Evolutionary conservation across 1,140 invertebrate genomes (phyloP).

Genomic region (Lasioglossum baleicum): DNA sequence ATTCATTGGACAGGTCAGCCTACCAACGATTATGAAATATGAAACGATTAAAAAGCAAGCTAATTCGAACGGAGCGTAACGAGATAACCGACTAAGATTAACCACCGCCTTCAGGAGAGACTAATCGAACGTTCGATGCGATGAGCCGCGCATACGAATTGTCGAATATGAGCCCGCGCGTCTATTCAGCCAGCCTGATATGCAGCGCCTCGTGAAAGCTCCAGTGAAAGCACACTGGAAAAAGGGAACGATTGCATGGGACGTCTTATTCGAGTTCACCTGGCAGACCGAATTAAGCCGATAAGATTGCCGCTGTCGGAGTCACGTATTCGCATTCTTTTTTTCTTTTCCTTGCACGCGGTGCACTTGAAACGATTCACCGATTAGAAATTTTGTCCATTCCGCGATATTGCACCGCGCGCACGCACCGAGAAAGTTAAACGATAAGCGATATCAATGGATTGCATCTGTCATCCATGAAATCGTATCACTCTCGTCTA

Average conservation of each 20-base stretch:
- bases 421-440: not conserved
- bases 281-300: conserved; percentile 36
- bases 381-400: not conserved
- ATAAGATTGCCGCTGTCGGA: conserved; percentile 30
- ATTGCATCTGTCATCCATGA: not conserved
- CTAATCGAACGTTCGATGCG: conserved; percentile 44
- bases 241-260: not conserved
- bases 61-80: not conserved
- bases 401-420: not conserved
- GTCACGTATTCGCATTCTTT: conserved; percentile 16
- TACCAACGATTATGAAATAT: not conserved
- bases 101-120: conserved; percentile 47
- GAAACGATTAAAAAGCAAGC: not conserved
- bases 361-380: too few species aligned
- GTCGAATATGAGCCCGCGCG: conserved; percentile 55
- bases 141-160: conserved; percentile 53
- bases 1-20: too few species aligned
- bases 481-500: not conserved
- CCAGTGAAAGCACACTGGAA: conserved; percentile 28
- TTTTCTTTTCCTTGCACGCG: not conserved
- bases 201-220: conserved; percentile 37
- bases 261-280: conserved; percentile 36
- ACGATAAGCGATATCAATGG: not conserved
- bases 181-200: conserved; percentile 49
- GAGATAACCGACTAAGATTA: conserved; percentile 42